phyloP scores from a whole-genome alignment of 2,888 invertebrate genomes.

The Aspidapion aeneum region DNA sequence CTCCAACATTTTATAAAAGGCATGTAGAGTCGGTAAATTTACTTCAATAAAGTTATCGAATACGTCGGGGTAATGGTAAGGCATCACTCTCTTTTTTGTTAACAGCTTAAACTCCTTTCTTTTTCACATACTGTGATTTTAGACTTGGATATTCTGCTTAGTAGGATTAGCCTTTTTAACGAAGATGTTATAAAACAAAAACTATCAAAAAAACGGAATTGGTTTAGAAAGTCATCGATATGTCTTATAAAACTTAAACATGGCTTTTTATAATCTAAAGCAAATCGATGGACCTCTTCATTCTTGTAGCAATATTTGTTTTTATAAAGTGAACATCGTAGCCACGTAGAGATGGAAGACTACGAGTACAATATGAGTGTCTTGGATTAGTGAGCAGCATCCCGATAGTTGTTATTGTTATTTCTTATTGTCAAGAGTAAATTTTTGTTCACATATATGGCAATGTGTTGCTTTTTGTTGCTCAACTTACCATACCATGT shows the following conservation, averaged over 20 bases:
- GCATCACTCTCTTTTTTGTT: no score
- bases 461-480: no score
- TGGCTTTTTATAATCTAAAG: background rate
- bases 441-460: background rate
- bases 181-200: no score
- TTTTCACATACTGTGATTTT: background rate
- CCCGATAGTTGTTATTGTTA: background rate
- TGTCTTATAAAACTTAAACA: background rate
- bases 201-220: no score
- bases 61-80: no score
- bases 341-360: background rate
- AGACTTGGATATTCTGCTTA: no score
- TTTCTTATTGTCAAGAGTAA: background rate
- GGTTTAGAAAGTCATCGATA: background rate
- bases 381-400: background rate
- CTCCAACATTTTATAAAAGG: background rate
- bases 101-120: no score
- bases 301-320: background rate
- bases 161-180: no score
- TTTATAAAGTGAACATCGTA: background rate
- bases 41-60: no score
- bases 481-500: background rate
- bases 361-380: background rate
- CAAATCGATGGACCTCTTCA: background rate
- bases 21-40: background rate